Base-by-base conservation (phyloP, 2,888 invertebrate genomes). In the Peribatodes rhomboidaria region DNA sequence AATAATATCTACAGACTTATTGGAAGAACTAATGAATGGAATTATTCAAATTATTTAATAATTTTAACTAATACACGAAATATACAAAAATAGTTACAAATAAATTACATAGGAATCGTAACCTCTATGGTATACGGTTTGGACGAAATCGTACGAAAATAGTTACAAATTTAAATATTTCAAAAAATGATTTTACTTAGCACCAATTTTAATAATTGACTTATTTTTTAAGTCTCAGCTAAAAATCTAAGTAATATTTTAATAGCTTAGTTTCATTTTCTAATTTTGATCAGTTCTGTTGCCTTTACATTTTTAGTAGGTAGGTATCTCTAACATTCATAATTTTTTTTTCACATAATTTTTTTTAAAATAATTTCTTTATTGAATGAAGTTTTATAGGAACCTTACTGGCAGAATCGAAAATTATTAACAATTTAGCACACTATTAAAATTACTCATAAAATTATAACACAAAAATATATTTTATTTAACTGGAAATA, bases 81-180 rank as follows among this genome's bases (percentile, higher is more conserved):
- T 90, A 88, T 90, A 92, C 88, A 90, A 87, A 88, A 88, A 86
- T 90, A 88, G 84, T 85, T 89, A 91, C 84, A 91, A 92, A 92
- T 92, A 92, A 92, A 92, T 88, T 85, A 85, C 69, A 77, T 87
- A 91, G 90, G 90, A 90, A 88, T 87, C 83, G 79, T 78, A 79
- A 85, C 79, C 79, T 78, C 70, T 75, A 73, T 78, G 84, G 81
- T 79, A 58, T 35, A 76, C 71, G 75, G 73, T 81, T 81, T 78
- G 64, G 77, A 84, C 76, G 74, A 77, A 81, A 56, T 65, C 37
- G 14, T 42, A 62, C 14, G 16, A 57, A 70, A 65, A 63, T 67
- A 67, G 61, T 68, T 4, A 65, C 66, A 47, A 47, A 67, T 73
- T 72, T 70, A 70, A 18, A 14, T 22, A 35, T 33, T 27, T 72